phyloP scores from a whole-genome alignment of 2,113 vertebrate species.

The Scartelaos histophorus region DNA sequence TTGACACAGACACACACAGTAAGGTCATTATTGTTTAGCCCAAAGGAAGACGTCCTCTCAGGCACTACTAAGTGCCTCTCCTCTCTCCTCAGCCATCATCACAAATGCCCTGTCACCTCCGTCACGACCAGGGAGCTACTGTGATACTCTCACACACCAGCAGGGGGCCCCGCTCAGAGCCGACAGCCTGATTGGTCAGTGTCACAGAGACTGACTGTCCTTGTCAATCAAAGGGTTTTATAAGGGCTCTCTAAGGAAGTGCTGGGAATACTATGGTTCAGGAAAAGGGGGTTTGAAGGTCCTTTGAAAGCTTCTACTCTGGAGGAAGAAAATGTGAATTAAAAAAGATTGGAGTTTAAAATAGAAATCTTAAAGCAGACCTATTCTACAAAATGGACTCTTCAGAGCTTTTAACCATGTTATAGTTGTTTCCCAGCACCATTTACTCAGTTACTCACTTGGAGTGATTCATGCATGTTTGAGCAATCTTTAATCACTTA shows the following conservation, averaged over 20 bases:
- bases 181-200: slow-evolving; percentile 38
- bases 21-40: slow-evolving; percentile 56
- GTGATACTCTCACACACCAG: slow-evolving; percentile 54
- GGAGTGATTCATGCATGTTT: no score
- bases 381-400: no score
- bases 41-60: slow-evolving; percentile 51
- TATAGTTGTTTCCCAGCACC: no score
- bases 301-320: no score
- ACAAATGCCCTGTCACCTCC: slow-evolving; percentile 53
- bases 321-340: no score
- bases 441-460: no score
- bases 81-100: slow-evolving; percentile 39
- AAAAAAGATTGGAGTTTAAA: no score
- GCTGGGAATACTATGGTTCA: not conserved
- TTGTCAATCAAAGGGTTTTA: slow-evolving; percentile 26
- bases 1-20: slow-evolving; percentile 65
- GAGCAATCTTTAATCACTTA: no score
- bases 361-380: no score
- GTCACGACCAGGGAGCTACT: slow-evolving; percentile 43
- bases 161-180: slow-evolving; percentile 49
- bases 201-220: slow-evolving; percentile 54
- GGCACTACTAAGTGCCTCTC: slow-evolving; percentile 58
- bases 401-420: no score
- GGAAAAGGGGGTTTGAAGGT: not conserved
- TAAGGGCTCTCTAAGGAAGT: slow-evolving; percentile 18